Evolutionary conservation across 1,140 invertebrate genomes (phyloP), one percentile per base, ranked within the genome.

Genomic region (Stegodyphus mimosarum): DNA sequence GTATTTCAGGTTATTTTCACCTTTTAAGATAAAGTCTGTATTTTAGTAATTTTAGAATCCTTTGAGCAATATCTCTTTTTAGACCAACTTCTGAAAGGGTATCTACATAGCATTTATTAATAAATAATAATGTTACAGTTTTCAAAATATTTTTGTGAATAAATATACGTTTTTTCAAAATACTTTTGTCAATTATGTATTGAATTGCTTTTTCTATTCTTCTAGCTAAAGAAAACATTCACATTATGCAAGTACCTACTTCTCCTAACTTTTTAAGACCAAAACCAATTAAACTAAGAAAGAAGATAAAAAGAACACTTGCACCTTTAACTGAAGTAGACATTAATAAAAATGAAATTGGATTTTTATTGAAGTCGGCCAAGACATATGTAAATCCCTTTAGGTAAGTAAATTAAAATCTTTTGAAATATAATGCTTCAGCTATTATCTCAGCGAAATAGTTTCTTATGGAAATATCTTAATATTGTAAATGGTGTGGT

Each of bases 181-280:
- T 60, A 60, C 5, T 11, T 60, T 60, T 18, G 7, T 51, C 11
- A 50, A 11, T 51, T 15, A 72, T 48, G 49, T 72, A 48, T 4
- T 11, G 2, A 48, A 7, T 48, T 72, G 6, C 50, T n/a, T 17
- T n/a, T 64, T 66, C n/a, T 66, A 10, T 13, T 53, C 4, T 49
- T 73, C 52, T 18, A 81, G 79, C 10, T 7, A 73, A 81, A 33
- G 79, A 81, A 66, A 81, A 81, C 9, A 55, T 60, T 15, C 52
- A 73, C 64, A 49, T 73, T 5, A 64, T 81, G 69, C 70, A 81
- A 64, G 79, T 81, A n/a, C 53, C 79, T 18, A 72, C 69, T 17
- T 81, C 79, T 55, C 79, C 79, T 51, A 81, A 70, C 48, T 81
- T 81, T 53, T 33, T 81, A 33, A 81, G 73, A 17, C 79, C 79